These are phyloP conservation scores for Drosophila kohkoa DNA, from an alignment of 1,140 invertebrate genomes.

Conservation along the genomic window DNA sequence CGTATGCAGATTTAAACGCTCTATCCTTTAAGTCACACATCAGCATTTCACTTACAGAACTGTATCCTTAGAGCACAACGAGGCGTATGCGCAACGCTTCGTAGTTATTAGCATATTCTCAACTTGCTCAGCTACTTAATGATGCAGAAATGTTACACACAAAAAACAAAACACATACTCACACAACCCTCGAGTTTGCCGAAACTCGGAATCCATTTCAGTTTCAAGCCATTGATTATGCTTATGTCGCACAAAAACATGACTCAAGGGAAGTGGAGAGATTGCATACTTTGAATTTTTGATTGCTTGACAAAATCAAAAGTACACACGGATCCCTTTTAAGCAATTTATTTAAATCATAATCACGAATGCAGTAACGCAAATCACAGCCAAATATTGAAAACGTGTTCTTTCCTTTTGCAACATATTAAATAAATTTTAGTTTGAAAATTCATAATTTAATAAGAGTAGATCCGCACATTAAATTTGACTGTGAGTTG, in stretches of 20 bases:
- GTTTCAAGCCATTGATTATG: slow-evolving; percentile 50
- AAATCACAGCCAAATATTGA: not conserved
- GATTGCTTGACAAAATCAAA: slow-evolving; percentile 7
- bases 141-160: slow-evolving; percentile 48
- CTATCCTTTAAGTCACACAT: slow-evolving; percentile 22
- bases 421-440: not conserved
- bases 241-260: not conserved
- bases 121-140: slow-evolving; percentile 52
- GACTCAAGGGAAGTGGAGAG: not conserved
- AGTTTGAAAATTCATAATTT: not conserved
- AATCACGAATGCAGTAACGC: not conserved
- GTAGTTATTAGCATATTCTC: slow-evolving; percentile 52
- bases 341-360: not conserved
- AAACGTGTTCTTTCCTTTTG: not conserved
- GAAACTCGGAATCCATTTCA: slow-evolving; percentile 29
- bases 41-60: slow-evolving; percentile 15
- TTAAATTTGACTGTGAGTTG: slow-evolving; percentile 7
- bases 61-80: slow-evolving; percentile 10
- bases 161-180: slow-evolving; percentile 23
- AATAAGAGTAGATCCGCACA: not conserved
- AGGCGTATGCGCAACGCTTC: slow-evolving; percentile 26
- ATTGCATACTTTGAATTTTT: not conserved
- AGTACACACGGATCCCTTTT: not conserved
- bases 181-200: not conserved
- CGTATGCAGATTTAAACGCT: slow-evolving; percentile 15